Conservation (phyloP, 2,797 vertebrate species). For the Toxotes lorentzi region DNA sequence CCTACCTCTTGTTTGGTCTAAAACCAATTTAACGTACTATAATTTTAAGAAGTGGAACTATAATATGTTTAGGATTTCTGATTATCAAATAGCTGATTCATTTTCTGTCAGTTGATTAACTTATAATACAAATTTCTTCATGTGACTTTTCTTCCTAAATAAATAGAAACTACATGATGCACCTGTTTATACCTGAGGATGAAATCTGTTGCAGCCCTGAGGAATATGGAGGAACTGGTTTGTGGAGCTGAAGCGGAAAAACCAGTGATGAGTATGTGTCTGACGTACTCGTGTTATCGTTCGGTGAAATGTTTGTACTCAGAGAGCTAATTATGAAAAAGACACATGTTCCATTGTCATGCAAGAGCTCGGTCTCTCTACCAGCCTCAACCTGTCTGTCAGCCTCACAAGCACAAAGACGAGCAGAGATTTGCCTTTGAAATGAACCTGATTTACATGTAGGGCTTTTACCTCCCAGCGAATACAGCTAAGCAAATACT, state of each 20-base stretch:
- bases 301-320: slow-evolving; percentile 1
- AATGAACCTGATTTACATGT: slow-evolving; percentile 38
- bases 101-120: not conserved
- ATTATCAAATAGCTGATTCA: not conserved
- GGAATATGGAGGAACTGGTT: slow-evolving; percentile 66
- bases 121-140: not conserved
- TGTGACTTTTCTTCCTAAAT: not conserved
- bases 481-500: slow-evolving; percentile 29
- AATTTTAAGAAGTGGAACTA: not conserved
- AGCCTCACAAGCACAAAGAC: not conserved
- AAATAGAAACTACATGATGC: not conserved
- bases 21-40: not conserved
- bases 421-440: slow-evolving; percentile 62
- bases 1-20: not conserved
- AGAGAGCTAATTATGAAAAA: slow-evolving; percentile 35
- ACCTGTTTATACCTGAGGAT: not conserved
- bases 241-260: slow-evolving; percentile 2
- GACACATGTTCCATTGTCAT: not conserved
- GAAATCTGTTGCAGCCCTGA: not conserved
- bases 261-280: not conserved
- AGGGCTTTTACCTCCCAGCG: not conserved
- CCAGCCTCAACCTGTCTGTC: not conserved
- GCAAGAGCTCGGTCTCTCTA: not conserved
- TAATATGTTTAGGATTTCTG: not conserved
- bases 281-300: slow-evolving; percentile 4